Evolutionary conservation across 1,140 invertebrate genomes (phyloP), one percentile per base, ranked within the genome.

Genomic region (Danaus plexippus): DNA sequence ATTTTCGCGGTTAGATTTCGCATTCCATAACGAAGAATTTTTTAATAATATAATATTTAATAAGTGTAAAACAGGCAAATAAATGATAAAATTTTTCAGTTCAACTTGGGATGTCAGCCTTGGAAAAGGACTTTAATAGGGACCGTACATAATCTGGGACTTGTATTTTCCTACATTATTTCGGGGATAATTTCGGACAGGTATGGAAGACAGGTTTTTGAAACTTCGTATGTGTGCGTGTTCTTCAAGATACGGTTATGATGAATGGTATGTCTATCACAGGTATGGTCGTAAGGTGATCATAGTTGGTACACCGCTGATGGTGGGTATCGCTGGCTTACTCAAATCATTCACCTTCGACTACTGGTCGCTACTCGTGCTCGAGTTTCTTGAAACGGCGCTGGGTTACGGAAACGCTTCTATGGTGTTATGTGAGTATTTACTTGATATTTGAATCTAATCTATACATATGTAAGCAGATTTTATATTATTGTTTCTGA

Each of bases 121-220:
- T 93, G 92, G 92, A 93, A 92, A 75, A 71, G 92, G 40, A 89
- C 92, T 0, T 69, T 93, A 12, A 89, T 93, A 9, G 92, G 92
- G 12, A 93, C 92, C 1, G 87, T 92, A 1, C 92, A 93, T 61
- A 93, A 91, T 65, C 69, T 92, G 13, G 92, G 92, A 11, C 90
- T 92, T 51, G 91, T 94, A 58, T 80, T 93, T 55, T 92, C 92
- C 1, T 87, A 92, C 57, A 87, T 91, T 8, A 80, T 93, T 11
- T 89, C 89, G 0, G 92, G 92, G 43, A 84, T 91, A 56, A 80
- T 93, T 9, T 92, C 92, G 6, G 92, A 93, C 82, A 81, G 77
- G 83, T 86, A 61, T 60, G 22, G 7, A 32, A 7, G 22, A 32
- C 22, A 32, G 7, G 22, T 32, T 32, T 32, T 32, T 8, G 22